Evolutionary conservation across 1,140 invertebrate genomes (phyloP).

Genomic region (Akabosia matsudoensis): DNA sequence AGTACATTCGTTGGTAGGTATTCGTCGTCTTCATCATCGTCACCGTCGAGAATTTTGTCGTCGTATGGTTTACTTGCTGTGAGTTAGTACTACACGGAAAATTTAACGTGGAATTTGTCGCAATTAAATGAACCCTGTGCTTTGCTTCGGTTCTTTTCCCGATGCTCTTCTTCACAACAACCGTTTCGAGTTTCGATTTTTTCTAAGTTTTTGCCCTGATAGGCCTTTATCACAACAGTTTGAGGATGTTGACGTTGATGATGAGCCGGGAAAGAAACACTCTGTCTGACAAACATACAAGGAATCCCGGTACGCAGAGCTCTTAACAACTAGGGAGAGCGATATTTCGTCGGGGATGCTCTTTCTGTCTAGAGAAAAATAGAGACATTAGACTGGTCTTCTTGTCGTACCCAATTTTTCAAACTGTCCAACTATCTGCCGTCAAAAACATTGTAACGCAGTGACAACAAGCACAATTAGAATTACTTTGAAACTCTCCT

Average conservation of each 20-base stretch:
- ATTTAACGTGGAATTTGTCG: constrained; percentile 42
- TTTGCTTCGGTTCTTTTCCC: background rate
- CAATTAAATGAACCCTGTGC: constrained; percentile 30
- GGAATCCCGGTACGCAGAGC: too few relatives aligned
- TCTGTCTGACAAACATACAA: too few relatives aligned
- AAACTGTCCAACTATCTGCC: background rate
- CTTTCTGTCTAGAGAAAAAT: background rate
- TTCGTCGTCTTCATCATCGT: background rate
- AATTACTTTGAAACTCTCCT: too few relatives aligned
- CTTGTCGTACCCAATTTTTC: constrained; percentile 10
- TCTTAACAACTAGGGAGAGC: too few relatives aligned
- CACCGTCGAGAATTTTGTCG: background rate
- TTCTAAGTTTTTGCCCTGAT: background rate
- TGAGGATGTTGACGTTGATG: background rate
- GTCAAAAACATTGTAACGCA: background rate
- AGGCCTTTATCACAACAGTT: background rate
- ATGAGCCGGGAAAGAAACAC: background rate
- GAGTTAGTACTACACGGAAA: constrained; percentile 34
- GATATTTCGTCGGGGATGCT: background rate
- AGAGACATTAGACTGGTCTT: background rate
- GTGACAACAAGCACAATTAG: too few relatives aligned
- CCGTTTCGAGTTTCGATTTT: background rate
- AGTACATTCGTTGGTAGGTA: too few relatives aligned
- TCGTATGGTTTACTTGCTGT: constrained; percentile 20
- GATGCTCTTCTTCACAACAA: background rate